A percentile compares a stretch with the other conserved stretches of the same genome.
Conservation (phyloP, 1,140 invertebrate genomes). For the Prorops nasuta region DNA sequence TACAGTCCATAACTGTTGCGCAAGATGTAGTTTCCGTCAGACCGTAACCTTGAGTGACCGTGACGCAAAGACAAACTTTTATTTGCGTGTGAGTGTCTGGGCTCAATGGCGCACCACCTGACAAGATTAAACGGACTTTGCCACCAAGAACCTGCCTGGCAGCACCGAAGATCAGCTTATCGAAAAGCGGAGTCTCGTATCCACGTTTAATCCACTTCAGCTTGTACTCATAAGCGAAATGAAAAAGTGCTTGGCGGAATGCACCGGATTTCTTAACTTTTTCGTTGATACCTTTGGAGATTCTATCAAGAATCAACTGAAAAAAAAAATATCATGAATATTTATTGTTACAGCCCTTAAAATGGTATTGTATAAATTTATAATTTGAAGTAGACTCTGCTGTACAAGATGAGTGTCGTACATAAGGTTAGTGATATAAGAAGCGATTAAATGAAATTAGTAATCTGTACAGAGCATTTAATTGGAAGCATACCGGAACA, state of each 20-base stretch:
- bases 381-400: no score
- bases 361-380: no score
- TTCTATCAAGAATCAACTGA: slow-evolving; percentile 89
- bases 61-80: slow-evolving; percentile 87
- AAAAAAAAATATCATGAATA: slow-evolving; percentile 38
- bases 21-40: slow-evolving; percentile 95
- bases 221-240: slow-evolving; percentile 92
- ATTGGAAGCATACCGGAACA: slow-evolving; percentile 84
- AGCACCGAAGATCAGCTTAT: slow-evolving; percentile 60
- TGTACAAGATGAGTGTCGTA: no score
- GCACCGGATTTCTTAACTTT: slow-evolving; percentile 78
- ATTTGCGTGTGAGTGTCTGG: slow-evolving; percentile 94
- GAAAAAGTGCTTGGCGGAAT: slow-evolving; percentile 78
- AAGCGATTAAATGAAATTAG: no score
- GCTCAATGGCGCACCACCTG: slow-evolving; percentile 93
- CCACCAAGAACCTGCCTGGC: slow-evolving; percentile 85
- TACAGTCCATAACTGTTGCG: slow-evolving; percentile 85
- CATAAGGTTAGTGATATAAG: no score
- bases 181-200: slow-evolving; percentile 79
- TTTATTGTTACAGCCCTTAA: no score
- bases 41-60: slow-evolving; percentile 93
- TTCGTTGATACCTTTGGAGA: slow-evolving; percentile 93
- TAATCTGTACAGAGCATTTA: no score
- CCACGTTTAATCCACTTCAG: slow-evolving; percentile 79
- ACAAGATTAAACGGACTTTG: slow-evolving; percentile 79